Evolutionary conservation across 1,140 invertebrate genomes (phyloP).

Genomic region (Drosophila funebris): DNA sequence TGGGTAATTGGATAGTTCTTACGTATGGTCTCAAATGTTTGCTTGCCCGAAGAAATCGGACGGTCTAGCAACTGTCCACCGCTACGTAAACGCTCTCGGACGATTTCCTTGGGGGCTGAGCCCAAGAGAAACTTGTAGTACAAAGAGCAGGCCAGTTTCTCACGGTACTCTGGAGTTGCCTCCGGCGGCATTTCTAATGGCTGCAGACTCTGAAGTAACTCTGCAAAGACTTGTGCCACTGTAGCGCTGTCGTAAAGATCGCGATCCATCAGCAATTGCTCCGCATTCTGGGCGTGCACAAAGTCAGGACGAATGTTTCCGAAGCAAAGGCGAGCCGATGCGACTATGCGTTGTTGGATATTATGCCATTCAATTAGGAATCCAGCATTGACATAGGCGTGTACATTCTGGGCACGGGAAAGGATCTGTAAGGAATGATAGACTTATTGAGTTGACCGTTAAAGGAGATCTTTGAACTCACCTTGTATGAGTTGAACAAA

Average conservation of each 20-base stretch:
- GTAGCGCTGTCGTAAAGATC: constrained; percentile 82
- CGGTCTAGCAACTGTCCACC: constrained; percentile 87
- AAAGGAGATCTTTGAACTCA: constrained; percentile 64
- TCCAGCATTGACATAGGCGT: constrained; percentile 92
- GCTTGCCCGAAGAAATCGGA: constrained; percentile 88
- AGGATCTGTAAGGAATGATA: constrained; percentile 83
- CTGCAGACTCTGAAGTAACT: constrained; percentile 37
- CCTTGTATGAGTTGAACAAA: constrained; percentile 85
- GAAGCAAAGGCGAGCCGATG: constrained; percentile 84
- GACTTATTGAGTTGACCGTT: too few relatives aligned
- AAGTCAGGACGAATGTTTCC: constrained; percentile 89
- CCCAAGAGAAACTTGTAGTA: constrained; percentile 89
- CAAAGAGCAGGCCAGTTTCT: constrained; percentile 86
- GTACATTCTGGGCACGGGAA: constrained; percentile 91
- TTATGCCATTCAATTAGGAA: constrained; percentile 85
- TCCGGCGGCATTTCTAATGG: constrained; percentile 85
- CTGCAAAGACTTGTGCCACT: constrained; percentile 41
- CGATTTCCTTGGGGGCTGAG: constrained; percentile 79
- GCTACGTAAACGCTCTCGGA: constrained; percentile 67
- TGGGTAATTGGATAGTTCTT: constrained; percentile 91
- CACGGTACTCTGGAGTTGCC: constrained; percentile 87
- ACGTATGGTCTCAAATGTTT: constrained; percentile 89
- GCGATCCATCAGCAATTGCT: constrained; percentile 86
- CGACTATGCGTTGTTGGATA: constrained; percentile 60
- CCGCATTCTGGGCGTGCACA: constrained; percentile 88